Percentiles rank a stretch among this genome's conserved stretches.
phyloP scores from a whole-genome alignment of 2,888 invertebrate genomes.

The Epinotia demarniana region DNA sequence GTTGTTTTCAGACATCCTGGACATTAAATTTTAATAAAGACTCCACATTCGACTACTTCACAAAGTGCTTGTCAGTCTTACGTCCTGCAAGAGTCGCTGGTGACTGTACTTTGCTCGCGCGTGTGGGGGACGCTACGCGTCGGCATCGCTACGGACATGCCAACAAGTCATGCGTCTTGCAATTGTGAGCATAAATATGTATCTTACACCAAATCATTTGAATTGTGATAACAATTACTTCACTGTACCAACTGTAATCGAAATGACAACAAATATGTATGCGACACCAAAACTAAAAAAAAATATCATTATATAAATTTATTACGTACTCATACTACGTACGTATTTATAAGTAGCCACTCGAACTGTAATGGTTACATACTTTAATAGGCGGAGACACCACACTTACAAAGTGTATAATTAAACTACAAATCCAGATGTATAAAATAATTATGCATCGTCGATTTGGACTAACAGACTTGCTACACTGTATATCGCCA shows the following conservation, averaged over 20 bases:
- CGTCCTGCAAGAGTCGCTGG: constrained; percentile 59
- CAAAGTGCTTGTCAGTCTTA: constrained; percentile 74
- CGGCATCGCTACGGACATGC: constrained; percentile 44
- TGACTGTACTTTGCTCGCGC: constrained; percentile 49
- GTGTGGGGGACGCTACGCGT: constrained; percentile 32
- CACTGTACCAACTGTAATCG: constrained; percentile 59
- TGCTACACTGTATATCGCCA: constrained; percentile 65
- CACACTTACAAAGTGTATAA: constrained; percentile 83
- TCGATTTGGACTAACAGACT: constrained; percentile 76
- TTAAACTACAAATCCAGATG: constrained; percentile 82
- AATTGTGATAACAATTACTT: constrained; percentile 47
- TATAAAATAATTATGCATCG: constrained; percentile 82
- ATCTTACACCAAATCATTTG: constrained; percentile 45
- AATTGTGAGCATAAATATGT: constrained; percentile 54
- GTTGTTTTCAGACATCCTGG: constrained; percentile 67
- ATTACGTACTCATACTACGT: constrained; percentile 81
- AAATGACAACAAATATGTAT: constrained; percentile 60
- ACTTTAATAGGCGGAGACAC: constrained; percentile 83
- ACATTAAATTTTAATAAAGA: constrained; percentile 57
- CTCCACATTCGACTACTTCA: constrained; percentile 64
- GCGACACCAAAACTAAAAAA: constrained; percentile 69
- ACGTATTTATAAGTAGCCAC: constrained; percentile 82
- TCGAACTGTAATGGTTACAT: constrained; percentile 80
- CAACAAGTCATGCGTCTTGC: constrained; percentile 50
- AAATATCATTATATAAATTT: constrained; percentile 74